Conservation (phyloP, 2,888 invertebrate species). For the Yponomeuta plumbellus region DNA sequence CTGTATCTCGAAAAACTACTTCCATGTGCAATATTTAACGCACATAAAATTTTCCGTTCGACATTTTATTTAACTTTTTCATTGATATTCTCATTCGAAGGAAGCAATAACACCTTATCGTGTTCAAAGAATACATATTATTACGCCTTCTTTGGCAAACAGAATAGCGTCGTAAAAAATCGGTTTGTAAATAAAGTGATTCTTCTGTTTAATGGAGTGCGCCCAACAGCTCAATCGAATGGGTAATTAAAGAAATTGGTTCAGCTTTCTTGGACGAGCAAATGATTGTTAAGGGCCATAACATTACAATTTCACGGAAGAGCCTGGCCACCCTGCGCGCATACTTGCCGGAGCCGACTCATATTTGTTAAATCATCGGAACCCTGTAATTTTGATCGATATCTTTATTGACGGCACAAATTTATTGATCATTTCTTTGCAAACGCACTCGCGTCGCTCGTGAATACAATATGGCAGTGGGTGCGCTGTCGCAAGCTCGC, state of each 20-base stretch:
- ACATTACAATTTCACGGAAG: constrained; percentile 69
- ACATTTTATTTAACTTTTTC: constrained; percentile 35
- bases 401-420: constrained; percentile 73
- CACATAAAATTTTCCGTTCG: constrained; percentile 37
- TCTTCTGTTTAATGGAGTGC: constrained; percentile 55
- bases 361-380: constrained; percentile 74
- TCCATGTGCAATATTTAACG: constrained; percentile 10
- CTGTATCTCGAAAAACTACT: background rate
- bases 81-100: constrained; percentile 33
- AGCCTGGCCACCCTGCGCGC: constrained; percentile 62
- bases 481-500: constrained; percentile 16
- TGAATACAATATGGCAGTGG: constrained; percentile 58
- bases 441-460: constrained; percentile 60
- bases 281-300: constrained; percentile 64
- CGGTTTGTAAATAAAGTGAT: constrained; percentile 52
- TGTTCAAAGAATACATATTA: constrained; percentile 41
- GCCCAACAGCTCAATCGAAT: constrained; percentile 51
- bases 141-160: constrained; percentile 34
- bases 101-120: constrained; percentile 51
- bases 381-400: constrained; percentile 76
- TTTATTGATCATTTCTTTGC: constrained; percentile 74
- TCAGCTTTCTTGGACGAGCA: constrained; percentile 53
- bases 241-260: constrained; percentile 65
- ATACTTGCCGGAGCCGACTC: constrained; percentile 48
- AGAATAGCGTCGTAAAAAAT: constrained; percentile 49